Base-by-base conservation (phyloP, 2,113 vertebrate species). In the Hipposideros armiger region DNA sequence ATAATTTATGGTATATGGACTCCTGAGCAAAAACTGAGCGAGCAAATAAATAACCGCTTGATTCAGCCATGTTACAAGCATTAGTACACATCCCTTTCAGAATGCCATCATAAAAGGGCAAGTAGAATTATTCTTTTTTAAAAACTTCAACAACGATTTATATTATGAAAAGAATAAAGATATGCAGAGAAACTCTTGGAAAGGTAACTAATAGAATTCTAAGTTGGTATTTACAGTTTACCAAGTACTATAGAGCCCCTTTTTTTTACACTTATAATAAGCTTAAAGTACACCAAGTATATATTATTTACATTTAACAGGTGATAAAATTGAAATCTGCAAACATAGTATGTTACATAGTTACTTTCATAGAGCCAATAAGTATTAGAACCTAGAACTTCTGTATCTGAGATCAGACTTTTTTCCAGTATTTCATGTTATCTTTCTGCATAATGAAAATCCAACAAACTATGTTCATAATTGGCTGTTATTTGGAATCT, bases 371-470 rank as follows among this genome's bases (percentile, higher is more conserved):
- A 84, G 14, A 36, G 2, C 5, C 4, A 69, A 0, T 36, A 91
- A 64, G 60, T 85, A 47, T 30, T 70, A 90, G 40, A 92, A 60
- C 13, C 56, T 91, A 64, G 80, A 74, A 84, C 3, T 42, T 77
- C 17, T 89, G 6, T 54, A n/a, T 64, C 58, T 81, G 69, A 80
- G 66, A 90, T 20, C 11, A 72, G 10, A 80, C 11, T 2, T 70
- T 86, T 95, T 82, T 62, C 70, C 58, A n/a, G 64, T 86, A 82
- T 90, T 74, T 90, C 42, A 83, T 80, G 32, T 1, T 88, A 24
- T 16, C 26, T 81, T 92, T 70, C 24, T 60, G n/a, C 28, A 90
- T 70, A 58, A 26, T 73, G 32, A 91, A 94, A 90, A 93, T 69
- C 40, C 72, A 93, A 66, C 8, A 76, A 95, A 45, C 9, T 69